Evolutionary conservation across 1,140 invertebrate species (phyloP), one percentile per base, ranked within the genome.

Genomic region (Caerostris extrusa): DNA sequence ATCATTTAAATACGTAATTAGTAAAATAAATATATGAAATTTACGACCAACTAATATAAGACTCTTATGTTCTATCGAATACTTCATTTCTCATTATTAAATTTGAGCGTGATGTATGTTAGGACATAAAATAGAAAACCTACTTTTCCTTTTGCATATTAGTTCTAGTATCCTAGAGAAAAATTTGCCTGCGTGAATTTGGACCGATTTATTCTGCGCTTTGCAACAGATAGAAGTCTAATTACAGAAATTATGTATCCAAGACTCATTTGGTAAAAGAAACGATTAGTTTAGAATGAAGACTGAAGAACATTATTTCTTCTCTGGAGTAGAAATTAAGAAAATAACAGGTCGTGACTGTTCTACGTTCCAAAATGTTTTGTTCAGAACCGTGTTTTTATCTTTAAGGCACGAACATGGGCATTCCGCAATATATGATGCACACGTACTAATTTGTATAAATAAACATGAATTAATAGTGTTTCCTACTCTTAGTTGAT

Each of bases 221-320:
- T 12, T 50, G 19, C 19, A 50, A 0, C 1, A 77, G 69, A 77
- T 77, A 34, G 34, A 12, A 77, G 8, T 34, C 8, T 77, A 77
- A 77, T 77, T 77, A 77, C 69, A 0, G 69, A 77, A 77, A 77
- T 77, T 77, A 77, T 34, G 69, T 53, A 77, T 77, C 69, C 50
- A 14, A 77, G 19, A 77, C 19, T 77, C 69, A 77, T 77, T 12
- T 77, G 8, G 34, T 50, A 53, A 34, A 77, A 77, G 34, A 12
- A n/a, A n/a, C n/a, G 69, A 77, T 12, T 34, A 14, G 3, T 77
- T 53, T n/a, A n/a, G n/a, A n/a, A n/a, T 19, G 34, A 53, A 77
- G 69, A 64, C 14, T 5, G 10, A 77, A 10, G 34, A 50, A 53
- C 7, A 53, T 50, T 77, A 50, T 77, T 50, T 53, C 69, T 53